Conservation (phyloP, 1,140 invertebrate species). For the Amphibalanus amphitrite region DNA sequence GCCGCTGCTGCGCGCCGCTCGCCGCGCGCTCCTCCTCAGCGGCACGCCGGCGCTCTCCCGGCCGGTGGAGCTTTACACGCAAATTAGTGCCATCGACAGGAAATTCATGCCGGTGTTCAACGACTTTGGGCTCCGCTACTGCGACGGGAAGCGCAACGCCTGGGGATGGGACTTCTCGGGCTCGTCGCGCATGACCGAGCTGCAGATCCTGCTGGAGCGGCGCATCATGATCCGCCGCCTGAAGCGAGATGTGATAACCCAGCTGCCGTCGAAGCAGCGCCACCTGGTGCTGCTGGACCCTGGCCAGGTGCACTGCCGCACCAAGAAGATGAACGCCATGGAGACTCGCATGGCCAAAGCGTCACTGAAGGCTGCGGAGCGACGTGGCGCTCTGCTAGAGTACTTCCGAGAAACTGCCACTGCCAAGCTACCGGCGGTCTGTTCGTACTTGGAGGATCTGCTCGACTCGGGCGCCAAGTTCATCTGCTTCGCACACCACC, state of each 20-base stretch:
- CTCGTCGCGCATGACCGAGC: slow-evolving; percentile 60
- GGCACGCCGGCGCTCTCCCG: slow-evolving; percentile 88
- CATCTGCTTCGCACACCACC: slow-evolving; percentile 85
- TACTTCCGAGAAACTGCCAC: slow-evolving; percentile 69
- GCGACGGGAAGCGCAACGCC: slow-evolving; percentile 47
- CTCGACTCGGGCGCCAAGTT: slow-evolving; percentile 52
- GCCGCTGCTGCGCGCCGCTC: slow-evolving; percentile 39
- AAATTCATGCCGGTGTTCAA: slow-evolving; percentile 27
- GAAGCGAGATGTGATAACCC: slow-evolving; percentile 64
- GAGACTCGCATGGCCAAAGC: slow-evolving; percentile 18
- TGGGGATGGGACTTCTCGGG: slow-evolving; percentile 76
- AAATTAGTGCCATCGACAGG: slow-evolving; percentile 42
- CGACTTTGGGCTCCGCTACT: slow-evolving; percentile 58
- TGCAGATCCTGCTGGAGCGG: slow-evolving; percentile 51
- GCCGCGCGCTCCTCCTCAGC: slow-evolving; percentile 59
- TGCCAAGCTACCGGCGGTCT: slow-evolving; percentile 61
- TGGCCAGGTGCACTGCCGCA: slow-evolving; percentile 6
- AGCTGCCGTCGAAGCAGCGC: slow-evolving; percentile 73
- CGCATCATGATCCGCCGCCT: slow-evolving; percentile 66
- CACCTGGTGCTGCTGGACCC: slow-evolving; percentile 26
- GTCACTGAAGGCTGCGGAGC: slow-evolving; percentile 31
- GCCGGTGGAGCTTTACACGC: slow-evolving; percentile 73
- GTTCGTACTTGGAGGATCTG: slow-evolving; percentile 51
- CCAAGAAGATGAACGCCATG: slow-evolving; percentile 10
- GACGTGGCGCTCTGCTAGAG: slow-evolving; percentile 48